phyloP scores from a whole-genome alignment of 2,888 invertebrate species.

The Pyrochroa serraticornis region DNA sequence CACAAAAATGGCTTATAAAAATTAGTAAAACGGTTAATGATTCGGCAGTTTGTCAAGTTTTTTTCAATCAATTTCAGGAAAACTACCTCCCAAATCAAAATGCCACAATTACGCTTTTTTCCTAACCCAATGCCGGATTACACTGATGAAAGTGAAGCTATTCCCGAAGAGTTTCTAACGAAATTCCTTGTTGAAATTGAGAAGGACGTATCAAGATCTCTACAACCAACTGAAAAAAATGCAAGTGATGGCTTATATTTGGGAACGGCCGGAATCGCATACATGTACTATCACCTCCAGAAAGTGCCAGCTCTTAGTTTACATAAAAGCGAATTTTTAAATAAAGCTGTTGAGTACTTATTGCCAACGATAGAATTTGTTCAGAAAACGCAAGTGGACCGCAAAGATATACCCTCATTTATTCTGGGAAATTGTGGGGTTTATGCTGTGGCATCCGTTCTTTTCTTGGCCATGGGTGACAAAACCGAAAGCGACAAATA shows the following conservation, averaged over 20 bases:
- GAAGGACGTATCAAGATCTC: slow-evolving; percentile 46
- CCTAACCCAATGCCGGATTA: slow-evolving; percentile 41
- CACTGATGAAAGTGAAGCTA: slow-evolving; percentile 24
- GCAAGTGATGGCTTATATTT: slow-evolving; percentile 71
- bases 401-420: slow-evolving; percentile 71
- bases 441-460: slow-evolving; percentile 72
- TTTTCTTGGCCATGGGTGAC: slow-evolving; percentile 63
- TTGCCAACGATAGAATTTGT: slow-evolving; percentile 66
- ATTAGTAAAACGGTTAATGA: slow-evolving; percentile 8
- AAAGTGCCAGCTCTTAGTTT: slow-evolving; percentile 61
- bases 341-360: slow-evolving; percentile 68
- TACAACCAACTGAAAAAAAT: slow-evolving; percentile 50
- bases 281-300: slow-evolving; percentile 75
- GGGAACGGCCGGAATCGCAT: slow-evolving; percentile 74
- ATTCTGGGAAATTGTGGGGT: slow-evolving; percentile 82
- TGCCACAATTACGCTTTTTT: slow-evolving; percentile 35
- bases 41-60: slow-evolving; percentile 3
- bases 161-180: slow-evolving; percentile 25
- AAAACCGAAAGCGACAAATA: slow-evolving; percentile 49
- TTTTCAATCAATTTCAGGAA: background rate
- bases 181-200: slow-evolving; percentile 31
- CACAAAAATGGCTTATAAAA: background rate
- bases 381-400: slow-evolving; percentile 57
- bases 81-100: slow-evolving; percentile 1
- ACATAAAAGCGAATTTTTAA: slow-evolving; percentile 60